Evolutionary conservation across 2,888 invertebrate genomes (phyloP).

Genomic region (Pristionchus mayeri): DNA sequence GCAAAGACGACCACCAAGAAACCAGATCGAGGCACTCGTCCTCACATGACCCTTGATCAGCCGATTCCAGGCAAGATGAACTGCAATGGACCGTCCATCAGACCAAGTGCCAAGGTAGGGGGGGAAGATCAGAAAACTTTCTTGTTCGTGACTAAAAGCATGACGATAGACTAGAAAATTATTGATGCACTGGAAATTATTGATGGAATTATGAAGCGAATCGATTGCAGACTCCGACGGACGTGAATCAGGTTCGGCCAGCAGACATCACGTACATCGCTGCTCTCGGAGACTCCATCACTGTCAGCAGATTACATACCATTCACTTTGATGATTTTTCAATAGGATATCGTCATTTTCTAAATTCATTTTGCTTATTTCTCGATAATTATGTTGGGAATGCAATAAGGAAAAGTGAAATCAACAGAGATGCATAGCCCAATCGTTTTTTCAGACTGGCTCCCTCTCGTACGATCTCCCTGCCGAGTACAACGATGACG

Average conservation of each 20-base stretch:
- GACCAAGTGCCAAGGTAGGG: background rate
- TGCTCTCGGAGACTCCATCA: slow-evolving; percentile 37
- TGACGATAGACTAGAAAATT: background rate
- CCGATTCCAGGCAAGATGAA: slow-evolving; percentile 18
- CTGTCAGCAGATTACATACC: background rate
- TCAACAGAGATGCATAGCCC: background rate
- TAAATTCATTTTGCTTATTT: background rate
- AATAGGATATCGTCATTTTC: background rate
- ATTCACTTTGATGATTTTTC: background rate
- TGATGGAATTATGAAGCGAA: background rate
- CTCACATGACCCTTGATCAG: background rate
- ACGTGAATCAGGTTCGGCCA: slow-evolving; percentile 6
- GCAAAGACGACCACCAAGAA: background rate
- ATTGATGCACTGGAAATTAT: background rate
- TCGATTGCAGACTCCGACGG: slow-evolving; percentile 1
- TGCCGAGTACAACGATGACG: background rate
- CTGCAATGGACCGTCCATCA: background rate
- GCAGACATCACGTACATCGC: slow-evolving; percentile 29
- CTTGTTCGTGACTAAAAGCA: too few species aligned
- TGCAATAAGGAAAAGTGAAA: background rate
- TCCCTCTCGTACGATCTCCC: background rate
- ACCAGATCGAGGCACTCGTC: background rate
- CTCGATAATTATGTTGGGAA: background rate
- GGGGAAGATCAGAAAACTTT: background rate
- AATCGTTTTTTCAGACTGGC: slow-evolving; percentile 29